phyloP scores from a whole-genome alignment of 2,888 invertebrate species.

The Rhagonycha fulva region DNA sequence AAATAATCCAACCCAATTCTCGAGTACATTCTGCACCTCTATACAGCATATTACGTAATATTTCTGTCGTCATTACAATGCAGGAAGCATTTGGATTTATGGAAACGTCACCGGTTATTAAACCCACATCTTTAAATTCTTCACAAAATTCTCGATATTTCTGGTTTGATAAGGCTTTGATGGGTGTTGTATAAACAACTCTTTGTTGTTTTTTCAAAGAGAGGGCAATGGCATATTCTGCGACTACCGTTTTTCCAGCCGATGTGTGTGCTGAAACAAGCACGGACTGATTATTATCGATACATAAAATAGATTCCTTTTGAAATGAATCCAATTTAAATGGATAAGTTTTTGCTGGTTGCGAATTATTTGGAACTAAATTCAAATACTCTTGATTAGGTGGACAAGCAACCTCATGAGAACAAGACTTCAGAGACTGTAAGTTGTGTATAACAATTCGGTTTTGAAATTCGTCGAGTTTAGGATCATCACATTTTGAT shows the following conservation, averaged over 20 bases:
- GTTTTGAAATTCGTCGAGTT: constrained; percentile 75
- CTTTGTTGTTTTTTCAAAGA: constrained; percentile 93
- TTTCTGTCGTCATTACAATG: constrained; percentile 99
- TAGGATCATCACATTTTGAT: constrained; percentile 52
- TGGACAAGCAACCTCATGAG: constrained; percentile 95
- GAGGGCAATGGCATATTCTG: constrained; percentile 95
- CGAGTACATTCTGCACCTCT: constrained; percentile 98
- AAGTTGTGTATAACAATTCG: constrained; percentile 87
- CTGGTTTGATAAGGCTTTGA: constrained; percentile 98
- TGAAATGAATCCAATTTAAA: constrained; percentile 98
- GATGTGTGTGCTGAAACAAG: constrained; percentile 99
- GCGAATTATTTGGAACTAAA: constrained; percentile 60
- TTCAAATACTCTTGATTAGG: constrained; percentile 80
- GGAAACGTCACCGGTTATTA: constrained; percentile 98
- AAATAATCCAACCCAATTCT: constrained; percentile 99
- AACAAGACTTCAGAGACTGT: constrained; percentile 89
- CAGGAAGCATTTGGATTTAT: constrained; percentile 98
- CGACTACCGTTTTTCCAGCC: constrained; percentile 99
- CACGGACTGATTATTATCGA: constrained; percentile 98
- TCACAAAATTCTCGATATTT: constrained; percentile 98
- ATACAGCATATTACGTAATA: constrained; percentile 97
- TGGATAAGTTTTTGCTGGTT: constrained; percentile 89
- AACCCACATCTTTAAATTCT: constrained; percentile 96
- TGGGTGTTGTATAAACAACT: constrained; percentile 99
- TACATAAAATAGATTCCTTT: constrained; percentile 92